Base-by-base conservation (phyloP, 2,888 invertebrate genomes). In the Galerucella pusilla region DNA sequence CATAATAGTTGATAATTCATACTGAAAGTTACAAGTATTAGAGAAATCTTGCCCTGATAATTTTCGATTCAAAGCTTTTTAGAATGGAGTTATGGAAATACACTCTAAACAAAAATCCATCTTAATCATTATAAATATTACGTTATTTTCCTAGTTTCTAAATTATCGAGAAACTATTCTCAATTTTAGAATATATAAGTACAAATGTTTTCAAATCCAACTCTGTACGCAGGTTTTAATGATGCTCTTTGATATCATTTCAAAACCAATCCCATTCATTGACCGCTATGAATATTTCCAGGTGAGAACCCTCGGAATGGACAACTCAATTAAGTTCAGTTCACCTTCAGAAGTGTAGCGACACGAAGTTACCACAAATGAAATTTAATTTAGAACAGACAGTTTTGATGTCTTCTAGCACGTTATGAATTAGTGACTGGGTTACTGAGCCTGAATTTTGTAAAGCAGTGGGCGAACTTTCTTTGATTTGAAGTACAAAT, bases 261-360 rank as follows among this genome's bases (percentile, higher is more conserved):
- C n/a, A 61, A 61, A 12, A 61, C 61, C 25, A 35, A 61, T 61
- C 35, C 61, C 61, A 61, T 28, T 61, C 28, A 61, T 61, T 61
- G 61, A 61, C 35, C 35, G 61, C 35, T 61, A 61, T 61, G 35
- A 61, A 14, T 61, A 61, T 61, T 35, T 35, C 35, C 35, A 61
- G 35, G 61, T 61, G 61, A 28, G 61, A 61, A 35, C 35, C 61
- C n/a, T 16, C 35, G 28, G 28, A 35, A 35, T 61, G 35, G 35
- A 35, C 61, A 28, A 20, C 20, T 20, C 20, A 20, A 20, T 20
- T 20, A 20, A 57, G 16, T 57, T 46, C 20, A 35, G 61, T 35
- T 61, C 61, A 61, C 61, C 61, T 61, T 49, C 35, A 14, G 61
- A 35, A 61, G 28, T 61, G n/a, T 35, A 35, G n/a, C 35, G 61